A percentile compares a stretch with the other conserved stretches of the same genome.
Conservation (phyloP, 23 tunicate species). For the Halocynthia roretzi region DNA sequence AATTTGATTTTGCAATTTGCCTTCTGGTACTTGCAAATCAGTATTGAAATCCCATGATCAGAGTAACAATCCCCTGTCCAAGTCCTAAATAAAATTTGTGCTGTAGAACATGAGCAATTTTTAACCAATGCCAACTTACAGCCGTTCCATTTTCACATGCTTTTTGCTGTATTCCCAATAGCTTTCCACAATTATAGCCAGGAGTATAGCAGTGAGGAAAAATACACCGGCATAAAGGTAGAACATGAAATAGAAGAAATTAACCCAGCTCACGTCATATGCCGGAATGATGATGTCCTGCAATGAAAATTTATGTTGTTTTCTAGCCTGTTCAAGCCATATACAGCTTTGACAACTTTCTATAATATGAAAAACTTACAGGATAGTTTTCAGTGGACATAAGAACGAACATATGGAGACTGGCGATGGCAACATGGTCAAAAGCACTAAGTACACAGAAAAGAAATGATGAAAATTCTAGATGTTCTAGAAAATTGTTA, state of each 20-base stretch:
- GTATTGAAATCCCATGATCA: too few species aligned
- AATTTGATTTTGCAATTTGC: too few species aligned
- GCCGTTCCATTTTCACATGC: constrained; percentile 85
- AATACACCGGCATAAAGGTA: constrained; percentile 91
- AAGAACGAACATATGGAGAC: constrained; percentile 92
- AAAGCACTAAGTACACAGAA: constrained; percentile 52
- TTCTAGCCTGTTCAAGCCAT: background rate
- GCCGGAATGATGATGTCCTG: constrained; percentile 94
- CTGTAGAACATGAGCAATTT: too few species aligned
- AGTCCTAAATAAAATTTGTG: too few species aligned
- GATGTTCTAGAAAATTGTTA: too few species aligned
- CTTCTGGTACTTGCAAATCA: too few species aligned
- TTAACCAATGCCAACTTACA: constrained; percentile 16
- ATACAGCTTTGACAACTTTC: background rate
- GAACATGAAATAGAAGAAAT: constrained; percentile 88
- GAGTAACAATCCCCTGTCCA: too few species aligned
- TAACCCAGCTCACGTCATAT: constrained; percentile 51
- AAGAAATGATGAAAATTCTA: too few species aligned
- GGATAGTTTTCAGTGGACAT: constrained; percentile 98
- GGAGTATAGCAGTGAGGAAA: constrained; percentile 84
- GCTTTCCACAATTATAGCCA: constrained; percentile 95
- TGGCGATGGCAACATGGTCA: constrained; percentile 78
- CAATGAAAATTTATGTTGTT: background rate
- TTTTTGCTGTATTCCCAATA: constrained; percentile 96
- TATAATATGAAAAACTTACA: constrained; percentile 24